phyloP scores from a whole-genome alignment of 2,113 vertebrate genomes.

The Hylia prasina region DNA sequence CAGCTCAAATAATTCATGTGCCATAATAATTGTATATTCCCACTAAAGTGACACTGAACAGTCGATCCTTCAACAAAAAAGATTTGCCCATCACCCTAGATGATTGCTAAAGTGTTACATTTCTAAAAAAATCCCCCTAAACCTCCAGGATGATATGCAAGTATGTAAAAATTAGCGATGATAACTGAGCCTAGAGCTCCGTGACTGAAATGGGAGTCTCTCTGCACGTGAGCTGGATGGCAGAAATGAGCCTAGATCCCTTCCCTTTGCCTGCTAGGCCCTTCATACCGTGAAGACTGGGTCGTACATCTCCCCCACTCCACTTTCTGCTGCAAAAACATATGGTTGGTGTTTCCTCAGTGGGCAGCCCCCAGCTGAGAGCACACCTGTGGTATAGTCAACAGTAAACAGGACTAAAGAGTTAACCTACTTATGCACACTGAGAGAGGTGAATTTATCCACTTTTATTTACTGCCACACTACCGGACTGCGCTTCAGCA shows the following conservation, averaged over 20 bases:
- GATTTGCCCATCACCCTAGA: neutral
- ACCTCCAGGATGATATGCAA: neutral
- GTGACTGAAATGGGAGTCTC: neutral
- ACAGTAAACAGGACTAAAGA: neutral
- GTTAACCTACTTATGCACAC: neutral
- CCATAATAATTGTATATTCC: slow-evolving; percentile 20
- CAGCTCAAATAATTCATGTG: slow-evolving; percentile 35
- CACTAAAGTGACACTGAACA: neutral
- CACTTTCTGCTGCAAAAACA: neutral
- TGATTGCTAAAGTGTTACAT: neutral
- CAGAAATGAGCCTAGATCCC: neutral
- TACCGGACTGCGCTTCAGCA: neutral
- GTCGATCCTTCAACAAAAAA: slow-evolving; percentile 25
- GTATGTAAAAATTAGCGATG: neutral
- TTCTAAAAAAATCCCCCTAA: neutral
- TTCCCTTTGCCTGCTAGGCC: neutral
- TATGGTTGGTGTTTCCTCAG: slow-evolving; percentile 5
- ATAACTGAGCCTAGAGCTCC: neutral
- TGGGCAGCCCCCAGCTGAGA: neutral
- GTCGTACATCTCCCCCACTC: neutral
- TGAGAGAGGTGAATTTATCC: neutral
- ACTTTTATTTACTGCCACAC: slow-evolving; percentile 12
- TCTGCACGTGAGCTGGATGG: neutral
- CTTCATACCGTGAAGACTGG: accelerated
- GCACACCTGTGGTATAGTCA: neutral